Conservation (phyloP, 2,888 invertebrate species). For the Catotricha subobsoleta region DNA sequence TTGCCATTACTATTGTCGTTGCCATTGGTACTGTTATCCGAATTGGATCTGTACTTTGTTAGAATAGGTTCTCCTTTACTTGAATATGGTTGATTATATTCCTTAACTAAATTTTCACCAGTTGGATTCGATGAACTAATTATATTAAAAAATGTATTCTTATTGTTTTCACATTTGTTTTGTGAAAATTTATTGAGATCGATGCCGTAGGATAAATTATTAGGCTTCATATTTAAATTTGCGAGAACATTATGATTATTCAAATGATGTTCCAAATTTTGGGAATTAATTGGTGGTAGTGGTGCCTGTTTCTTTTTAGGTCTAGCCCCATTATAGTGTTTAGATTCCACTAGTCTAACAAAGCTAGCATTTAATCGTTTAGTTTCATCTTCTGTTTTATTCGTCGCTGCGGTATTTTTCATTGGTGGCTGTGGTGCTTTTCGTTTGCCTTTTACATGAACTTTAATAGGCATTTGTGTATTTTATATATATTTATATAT, state of each 20-base stretch:
- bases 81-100: no score
- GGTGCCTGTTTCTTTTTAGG: conserved; percentile 8
- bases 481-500: no score
- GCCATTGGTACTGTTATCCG: not conserved
- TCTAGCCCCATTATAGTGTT: not conserved
- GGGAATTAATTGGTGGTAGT: conserved; percentile 17
- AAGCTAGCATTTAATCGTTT: not conserved
- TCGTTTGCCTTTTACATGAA: conserved; percentile 56
- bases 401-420: conserved; percentile 10
- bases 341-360: not conserved
- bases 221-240: not conserved
- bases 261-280: no score
- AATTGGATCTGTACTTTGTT: not conserved
- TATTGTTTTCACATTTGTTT: conserved; percentile 11
- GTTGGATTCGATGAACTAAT: no score
- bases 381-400: not conserved
- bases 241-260: no score
- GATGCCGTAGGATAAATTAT: conserved; percentile 13
- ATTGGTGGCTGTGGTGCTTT: conserved; percentile 38
- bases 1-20: conserved; percentile 2
- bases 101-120: conserved; percentile 6
- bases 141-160: conserved; percentile 6
- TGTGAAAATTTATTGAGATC: conserved; percentile 11
- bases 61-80: not conserved
- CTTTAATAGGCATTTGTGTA: conserved; percentile 18